Base-by-base conservation (phyloP, 2,113 vertebrate genomes). In the Hippopotamus amphibius region DNA sequence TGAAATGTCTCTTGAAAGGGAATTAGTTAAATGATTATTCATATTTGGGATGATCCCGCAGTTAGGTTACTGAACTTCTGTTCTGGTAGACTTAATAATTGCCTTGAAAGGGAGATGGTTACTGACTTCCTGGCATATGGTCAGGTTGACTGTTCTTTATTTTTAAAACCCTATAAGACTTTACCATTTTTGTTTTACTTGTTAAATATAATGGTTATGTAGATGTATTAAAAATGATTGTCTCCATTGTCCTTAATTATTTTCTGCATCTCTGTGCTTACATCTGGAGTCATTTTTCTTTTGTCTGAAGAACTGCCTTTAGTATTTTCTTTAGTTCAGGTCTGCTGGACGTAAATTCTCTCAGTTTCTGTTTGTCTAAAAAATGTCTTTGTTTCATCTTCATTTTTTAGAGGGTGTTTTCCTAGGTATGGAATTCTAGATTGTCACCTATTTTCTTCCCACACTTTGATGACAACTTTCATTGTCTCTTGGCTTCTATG, bases 161-260 rank as follows among this genome's bases (percentile, higher is more conserved):
- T 84, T 92, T 76, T 10, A 69, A 90, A 88, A 61, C 10, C n/a
- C 7, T 82, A 1, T 9, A 69, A 59, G 82, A 69, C 6, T 83
- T 93, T 30, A 55, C n/a, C 30, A 55, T 41, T 81, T 92, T 89
- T 86, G 14, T 83, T 83, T 24, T 88, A 17, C 85, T 85, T 77
- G 65, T 46, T 71, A 81, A 81, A 30, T 82, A 50, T 22, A 21
- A 80, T 50, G 33, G 33, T 61, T 65, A 22, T 21, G 2, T 48
- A 72, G 30, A 76, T 96, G 76, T 77, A 41, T 48, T 76, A 84
- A 84, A 80, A 55, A 24, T 55, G 28, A 65, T 41, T 43, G 37
- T 97, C 79, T 85, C 16, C 8, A 30, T 66, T 80, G 2, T 3
- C 28, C 10, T 95, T 74, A 68, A 28, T 79, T 85, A 22, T 87